Base-by-base conservation (phyloP, 2,888 invertebrate species). In the Kuschelorhynchus macadamiae region DNA sequence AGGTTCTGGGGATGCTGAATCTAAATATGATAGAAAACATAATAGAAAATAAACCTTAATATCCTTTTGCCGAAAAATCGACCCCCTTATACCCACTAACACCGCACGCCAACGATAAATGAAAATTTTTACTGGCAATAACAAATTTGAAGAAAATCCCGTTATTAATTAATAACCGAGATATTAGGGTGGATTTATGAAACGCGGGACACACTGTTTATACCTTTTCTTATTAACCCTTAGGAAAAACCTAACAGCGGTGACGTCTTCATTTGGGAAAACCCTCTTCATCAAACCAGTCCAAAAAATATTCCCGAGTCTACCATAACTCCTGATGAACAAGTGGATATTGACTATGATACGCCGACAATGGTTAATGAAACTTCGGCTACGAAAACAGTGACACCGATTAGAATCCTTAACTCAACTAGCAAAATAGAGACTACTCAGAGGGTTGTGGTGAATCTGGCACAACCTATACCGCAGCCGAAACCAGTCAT, bases 181-280 rank as follows among this genome's bases (percentile, higher is more conserved):
- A n/a, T n/a, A n/a, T n/a, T n/a, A n/a, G n/a, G n/a, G n/a, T n/a
- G n/a, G n/a, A n/a, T n/a, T n/a, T n/a, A n/a, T n/a, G n/a, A n/a
- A n/a, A n/a, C n/a, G n/a, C n/a, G n/a, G n/a, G n/a, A n/a, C n/a
- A n/a, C n/a, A n/a, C n/a, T n/a, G n/a, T n/a, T n/a, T n/a, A n/a
- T n/a, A n/a, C n/a, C n/a, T n/a, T n/a, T n/a, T n/a, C n/a, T n/a
- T n/a, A n/a, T n/a, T n/a, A n/a, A n/a, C n/a, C n/a, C n/a, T n/a
- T 18, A 50, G 39, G 70, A 64, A 8, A 74, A 73, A 55, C 57
- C 86, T 73, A 88, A 87, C 71, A 41, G 49, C 14, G 88, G 90
- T 68, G 91, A 92, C 74, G 90, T 93, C 50, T 93, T 91, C 78
- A 81, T 93, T 18, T 93, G 93, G 93, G 92, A 92, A 80, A 93